Conservation (phyloP, 2,797 vertebrate species). For the Manis crassicaudata region DNA sequence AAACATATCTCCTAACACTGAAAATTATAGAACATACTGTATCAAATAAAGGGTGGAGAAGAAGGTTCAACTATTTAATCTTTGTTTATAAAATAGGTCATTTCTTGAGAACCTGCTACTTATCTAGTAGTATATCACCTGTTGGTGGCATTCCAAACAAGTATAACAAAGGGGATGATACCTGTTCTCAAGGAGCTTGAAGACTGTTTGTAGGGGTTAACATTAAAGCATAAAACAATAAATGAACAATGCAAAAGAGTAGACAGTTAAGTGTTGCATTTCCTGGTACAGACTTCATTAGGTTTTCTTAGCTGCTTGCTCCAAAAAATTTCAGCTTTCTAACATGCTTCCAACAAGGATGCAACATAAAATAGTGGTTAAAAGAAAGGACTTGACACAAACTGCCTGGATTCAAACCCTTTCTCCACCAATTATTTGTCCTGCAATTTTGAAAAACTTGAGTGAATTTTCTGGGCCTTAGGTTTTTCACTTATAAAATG, state of each 20-base stretch:
- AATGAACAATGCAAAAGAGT: neutral
- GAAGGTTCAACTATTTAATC: neutral
- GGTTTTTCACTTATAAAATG: constrained; percentile 10
- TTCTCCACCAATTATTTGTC: neutral
- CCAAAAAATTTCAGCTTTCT: neutral
- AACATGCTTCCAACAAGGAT: neutral
- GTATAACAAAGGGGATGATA: neutral
- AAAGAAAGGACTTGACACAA: neutral
- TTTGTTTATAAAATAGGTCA: neutral
- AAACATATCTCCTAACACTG: neutral
- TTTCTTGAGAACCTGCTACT: neutral
- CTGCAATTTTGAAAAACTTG: neutral
- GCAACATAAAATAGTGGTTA: neutral
- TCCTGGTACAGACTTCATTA: neutral
- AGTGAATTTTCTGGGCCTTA: neutral
- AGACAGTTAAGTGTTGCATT: neutral
- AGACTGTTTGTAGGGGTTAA: neutral
- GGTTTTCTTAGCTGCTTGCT: neutral
- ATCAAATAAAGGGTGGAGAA: neutral
- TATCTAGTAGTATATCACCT: neutral
- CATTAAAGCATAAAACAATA: neutral
- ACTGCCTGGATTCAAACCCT: neutral
- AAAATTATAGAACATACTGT: neutral
- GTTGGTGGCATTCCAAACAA: neutral
- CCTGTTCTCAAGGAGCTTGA: neutral